Evolutionary conservation across 2,113 vertebrate genomes (phyloP).

Genomic region (Etheostoma cragini): DNA sequence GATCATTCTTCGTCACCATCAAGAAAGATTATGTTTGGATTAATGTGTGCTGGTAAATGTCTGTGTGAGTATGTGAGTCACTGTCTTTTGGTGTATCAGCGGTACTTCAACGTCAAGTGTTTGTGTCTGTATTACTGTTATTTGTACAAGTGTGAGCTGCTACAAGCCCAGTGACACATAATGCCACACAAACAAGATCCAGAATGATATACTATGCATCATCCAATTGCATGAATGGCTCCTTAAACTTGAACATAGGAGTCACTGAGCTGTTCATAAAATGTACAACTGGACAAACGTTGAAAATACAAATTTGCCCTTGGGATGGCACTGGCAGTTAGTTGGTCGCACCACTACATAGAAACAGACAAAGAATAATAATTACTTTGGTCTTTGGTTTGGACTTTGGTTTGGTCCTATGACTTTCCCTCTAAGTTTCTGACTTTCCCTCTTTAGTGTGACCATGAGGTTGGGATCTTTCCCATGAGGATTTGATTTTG

Average conservation of each 20-base stretch:
- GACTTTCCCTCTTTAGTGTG: neutral
- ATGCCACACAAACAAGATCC: neutral
- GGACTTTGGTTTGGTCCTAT: neutral
- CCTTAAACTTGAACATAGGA: neutral
- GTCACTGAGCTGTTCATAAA: neutral
- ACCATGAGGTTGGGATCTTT: too few relatives aligned
- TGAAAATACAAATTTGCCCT: neutral
- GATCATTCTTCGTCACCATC: constrained; percentile 27
- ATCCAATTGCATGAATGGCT: neutral
- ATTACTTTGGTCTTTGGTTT: neutral
- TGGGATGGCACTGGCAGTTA: neutral
- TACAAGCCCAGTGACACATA: constrained; percentile 33
- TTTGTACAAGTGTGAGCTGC: constrained; percentile 22
- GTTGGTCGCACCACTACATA: neutral
- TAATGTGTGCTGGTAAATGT: constrained; percentile 4
- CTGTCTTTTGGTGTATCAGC: constrained; percentile 4
- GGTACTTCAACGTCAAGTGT: neutral
- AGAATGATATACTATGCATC: neutral
- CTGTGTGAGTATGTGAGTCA: constrained; percentile 48
- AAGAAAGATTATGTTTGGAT: constrained; percentile 14
- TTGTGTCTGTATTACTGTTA: constrained; percentile 19
- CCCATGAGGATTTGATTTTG: too few relatives aligned
- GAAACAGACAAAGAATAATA: neutral
- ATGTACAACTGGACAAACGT: too few relatives aligned
- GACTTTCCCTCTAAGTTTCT: neutral